Evolutionary conservation across 2,113 vertebrate species (phyloP), one percentile per base, ranked within the genome.

Genomic region (Pelmatolapia mariae): DNA sequence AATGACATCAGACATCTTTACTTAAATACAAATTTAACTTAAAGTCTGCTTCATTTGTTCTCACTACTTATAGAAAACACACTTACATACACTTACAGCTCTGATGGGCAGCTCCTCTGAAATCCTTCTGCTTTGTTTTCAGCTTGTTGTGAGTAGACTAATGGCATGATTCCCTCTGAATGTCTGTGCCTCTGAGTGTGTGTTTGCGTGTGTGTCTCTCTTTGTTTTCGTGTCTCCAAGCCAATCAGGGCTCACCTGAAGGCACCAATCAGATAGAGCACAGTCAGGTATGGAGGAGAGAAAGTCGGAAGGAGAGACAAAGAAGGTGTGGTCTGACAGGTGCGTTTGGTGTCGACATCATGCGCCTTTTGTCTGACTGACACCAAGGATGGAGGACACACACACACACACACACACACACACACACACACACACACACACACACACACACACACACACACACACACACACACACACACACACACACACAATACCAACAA

Each of bases 301-400:
- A 50, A 56, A 80, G 85, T 57, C 16, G 24, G 29, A 66, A n/a
- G 11, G 47, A 36, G 6, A 16, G 61, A 71, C 10, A 53, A 76
- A 88, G 38, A 40, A 66, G 85, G 92, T 84, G 86, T 81, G 82
- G 79, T 76, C 80, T 85, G 81, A 80, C 88, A 88, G 93, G 92
- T 89, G 86, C 81, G 81, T 90, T 83, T 84, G 52, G 81, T 81
- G 80, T 52, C 10, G 18, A 82, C 79, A 7, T 87, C 78, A 50
- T 50, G 50, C 80, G 66, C 71, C 73, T 86, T 79, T 89, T 90
- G 81, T 93, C 18, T 66, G 11, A 84, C 2, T 40, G 45, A 83
- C 68, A 57, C 15, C 11, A n/a, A 87, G 76, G 54, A 90, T 83
- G 84, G 73, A 85, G 31, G 19, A 24, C n/a, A 66, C 61, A 12